A percentile compares a stretch with the other conserved stretches of the same genome.
Conservation (phyloP, 1,140 invertebrate species). For the Anthonomus grandis region DNA sequence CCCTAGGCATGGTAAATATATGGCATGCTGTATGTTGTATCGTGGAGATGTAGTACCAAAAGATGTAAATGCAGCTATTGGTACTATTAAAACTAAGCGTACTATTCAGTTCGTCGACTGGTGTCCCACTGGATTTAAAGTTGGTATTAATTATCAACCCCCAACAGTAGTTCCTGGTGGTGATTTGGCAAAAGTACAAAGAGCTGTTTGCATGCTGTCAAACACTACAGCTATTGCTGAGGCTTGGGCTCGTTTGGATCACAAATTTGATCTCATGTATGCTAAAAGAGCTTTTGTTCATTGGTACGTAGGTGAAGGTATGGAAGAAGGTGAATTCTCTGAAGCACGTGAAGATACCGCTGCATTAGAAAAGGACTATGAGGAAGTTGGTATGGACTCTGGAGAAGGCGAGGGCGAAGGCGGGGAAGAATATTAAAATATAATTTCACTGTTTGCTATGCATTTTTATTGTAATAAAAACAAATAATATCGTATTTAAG, state of each 20-base stretch:
- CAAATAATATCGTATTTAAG: too few relatives aligned
- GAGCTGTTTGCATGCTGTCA: conserved; percentile 82
- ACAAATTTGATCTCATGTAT: conserved; percentile 82
- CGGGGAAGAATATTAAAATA: conserved; percentile 68
- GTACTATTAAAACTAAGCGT: conserved; percentile 82
- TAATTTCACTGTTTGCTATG: neutral
- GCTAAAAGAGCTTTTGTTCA: conserved; percentile 82
- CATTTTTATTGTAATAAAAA: too few relatives aligned
- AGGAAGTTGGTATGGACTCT: conserved; percentile 61
- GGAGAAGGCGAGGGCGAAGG: conserved; percentile 62
- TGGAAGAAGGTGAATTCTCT: conserved; percentile 82
- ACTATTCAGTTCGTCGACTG: conserved; percentile 69
- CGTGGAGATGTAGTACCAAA: conserved; percentile 69
- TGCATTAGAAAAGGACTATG: conserved; percentile 80
- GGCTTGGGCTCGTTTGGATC: conserved; percentile 75
- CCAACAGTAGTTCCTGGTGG: conserved; percentile 45
- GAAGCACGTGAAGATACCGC: conserved; percentile 84
- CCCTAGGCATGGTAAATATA: conserved; percentile 85
- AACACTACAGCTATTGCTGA: conserved; percentile 86
- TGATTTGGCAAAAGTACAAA: conserved; percentile 79
- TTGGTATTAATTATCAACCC: conserved; percentile 12
- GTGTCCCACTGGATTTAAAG: conserved; percentile 5
- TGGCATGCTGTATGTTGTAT: conserved; percentile 71
- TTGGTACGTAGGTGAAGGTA: conserved; percentile 83
- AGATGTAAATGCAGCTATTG: conserved; percentile 85